A percentile compares a stretch with the other conserved stretches of the same genome.
Evolutionary conservation across 2,888 invertebrate genomes (phyloP).

Genomic region (Cybosia mesomella): DNA sequence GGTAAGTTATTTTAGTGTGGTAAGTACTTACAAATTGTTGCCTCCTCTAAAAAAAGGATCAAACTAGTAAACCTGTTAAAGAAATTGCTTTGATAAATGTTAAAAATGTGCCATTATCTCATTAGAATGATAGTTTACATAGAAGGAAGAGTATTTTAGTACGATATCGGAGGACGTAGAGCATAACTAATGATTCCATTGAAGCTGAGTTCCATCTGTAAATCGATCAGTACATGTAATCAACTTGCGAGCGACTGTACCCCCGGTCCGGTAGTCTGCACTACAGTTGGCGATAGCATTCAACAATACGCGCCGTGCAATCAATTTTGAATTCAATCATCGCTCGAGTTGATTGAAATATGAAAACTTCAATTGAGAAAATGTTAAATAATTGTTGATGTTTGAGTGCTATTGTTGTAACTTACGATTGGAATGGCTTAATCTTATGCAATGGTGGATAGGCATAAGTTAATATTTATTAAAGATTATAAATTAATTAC

Average conservation of each 20-base stretch:
- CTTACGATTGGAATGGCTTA: not conserved
- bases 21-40: no score
- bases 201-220: slow-evolving; percentile 39
- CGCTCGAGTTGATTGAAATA: slow-evolving; percentile 51
- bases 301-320: slow-evolving; percentile 68
- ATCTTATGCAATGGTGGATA: not conserved
- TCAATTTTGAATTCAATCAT: slow-evolving; percentile 76
- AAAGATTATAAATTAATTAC: no score
- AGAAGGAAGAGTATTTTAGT: not conserved
- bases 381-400: slow-evolving; percentile 31
- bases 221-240: slow-evolving; percentile 61
- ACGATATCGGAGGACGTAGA: not conserved
- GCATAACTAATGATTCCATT: slow-evolving; percentile 39
- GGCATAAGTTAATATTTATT: no score
- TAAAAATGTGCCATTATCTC: no score
- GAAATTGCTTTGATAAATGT: not conserved
- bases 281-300: slow-evolving; percentile 42
- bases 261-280: slow-evolving; percentile 39
- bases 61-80: not conserved
- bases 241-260: slow-evolving; percentile 61
- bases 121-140: no score
- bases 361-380: slow-evolving; percentile 55
- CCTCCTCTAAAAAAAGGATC: not conserved
- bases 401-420: not conserved
- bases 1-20: no score